Base-by-base conservation (phyloP, 2,888 invertebrate species). In the Sarcophaga rosellei region DNA sequence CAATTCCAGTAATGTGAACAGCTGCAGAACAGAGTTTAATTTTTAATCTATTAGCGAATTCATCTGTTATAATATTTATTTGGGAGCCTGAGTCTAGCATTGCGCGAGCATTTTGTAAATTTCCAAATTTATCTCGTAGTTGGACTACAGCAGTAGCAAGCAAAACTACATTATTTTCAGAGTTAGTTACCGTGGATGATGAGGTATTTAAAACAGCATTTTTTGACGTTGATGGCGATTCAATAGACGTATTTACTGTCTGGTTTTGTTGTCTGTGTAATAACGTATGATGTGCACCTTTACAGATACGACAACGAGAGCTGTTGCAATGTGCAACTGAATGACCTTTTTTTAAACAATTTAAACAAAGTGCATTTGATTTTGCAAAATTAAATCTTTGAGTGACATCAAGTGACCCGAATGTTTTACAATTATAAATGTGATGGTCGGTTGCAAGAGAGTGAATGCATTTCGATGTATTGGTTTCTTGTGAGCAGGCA, bases 361-460 rank as follows among this genome's bases (percentile, higher is more conserved):
- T 75, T n/a, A 65, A 57, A 57, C 75, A 75, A 57, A 47, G 35
- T 6, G 57, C 23, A 15, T 75, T 63, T 75, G 12, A 57, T 12
- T 75, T 75, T 12, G 53, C 65, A 25, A 65, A 75, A 75, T 75
- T n/a, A 65, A 57, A 75, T 15, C 65, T 47, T 5, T 75, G n/a
- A 15, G 35, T n/a, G 4, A 57, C 53, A 17, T 47, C n/a, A 4
- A 65, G 1, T 20, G 57, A 47, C 20, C 25, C 47, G 63, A 75
- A 75, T 1, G n/a, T 66, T 5, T 57, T 57, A 65, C 75, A 75
- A 20, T 65, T 25, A 6, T 65, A 15, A 35, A 65, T 65, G 23
- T 12, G 35, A 57, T 15, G 35, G 44, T 12, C n/a, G 23, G 11
- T 63, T 74, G 20, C 76, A 77, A 68, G 57, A 68, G 44, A 68